Evolutionary conservation across 2,888 invertebrate species (phyloP).

Genomic region (Conchocele bisecta): DNA sequence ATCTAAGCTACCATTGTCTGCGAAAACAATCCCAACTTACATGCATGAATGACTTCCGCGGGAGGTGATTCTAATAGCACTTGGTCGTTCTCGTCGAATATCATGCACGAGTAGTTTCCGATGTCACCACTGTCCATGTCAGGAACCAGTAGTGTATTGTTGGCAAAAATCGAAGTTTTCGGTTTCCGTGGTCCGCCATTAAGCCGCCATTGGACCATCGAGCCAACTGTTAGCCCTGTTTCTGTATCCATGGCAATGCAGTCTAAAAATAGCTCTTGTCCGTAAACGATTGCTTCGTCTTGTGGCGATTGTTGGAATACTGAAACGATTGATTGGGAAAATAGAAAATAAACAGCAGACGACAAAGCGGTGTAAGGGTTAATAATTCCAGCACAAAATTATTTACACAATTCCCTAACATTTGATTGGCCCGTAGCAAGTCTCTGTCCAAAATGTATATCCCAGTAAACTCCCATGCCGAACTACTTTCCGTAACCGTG

Average conservation of each 20-base stretch:
- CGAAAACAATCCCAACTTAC: too few species aligned
- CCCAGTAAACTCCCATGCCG: too few species aligned
- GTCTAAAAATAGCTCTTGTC: conserved; percentile 69
- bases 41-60: conserved; percentile 72
- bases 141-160: conserved; percentile 75
- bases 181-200: conserved; percentile 49
- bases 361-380: too few species aligned
- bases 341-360: too few species aligned
- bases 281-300: conserved; percentile 67
- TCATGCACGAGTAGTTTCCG: conserved; percentile 75
- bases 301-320: conserved; percentile 66
- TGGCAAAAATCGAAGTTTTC: conserved; percentile 65
- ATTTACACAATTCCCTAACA: too few species aligned
- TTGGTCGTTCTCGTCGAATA: conserved; percentile 35
- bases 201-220: conserved; percentile 66
- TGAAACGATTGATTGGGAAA: conserved; percentile 54
- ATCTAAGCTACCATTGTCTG: too few species aligned
- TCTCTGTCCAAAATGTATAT: too few species aligned
- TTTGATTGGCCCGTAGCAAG: too few species aligned
- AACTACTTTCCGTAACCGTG: too few species aligned
- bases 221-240: conserved; percentile 33
- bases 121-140: conserved; percentile 57
- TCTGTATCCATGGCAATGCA: conserved; percentile 60
- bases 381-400: too few species aligned
- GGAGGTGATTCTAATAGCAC: conserved; percentile 46